Conservation (phyloP, 2,797 vertebrate genomes). For the Tenualosa thibaudeaui region DNA sequence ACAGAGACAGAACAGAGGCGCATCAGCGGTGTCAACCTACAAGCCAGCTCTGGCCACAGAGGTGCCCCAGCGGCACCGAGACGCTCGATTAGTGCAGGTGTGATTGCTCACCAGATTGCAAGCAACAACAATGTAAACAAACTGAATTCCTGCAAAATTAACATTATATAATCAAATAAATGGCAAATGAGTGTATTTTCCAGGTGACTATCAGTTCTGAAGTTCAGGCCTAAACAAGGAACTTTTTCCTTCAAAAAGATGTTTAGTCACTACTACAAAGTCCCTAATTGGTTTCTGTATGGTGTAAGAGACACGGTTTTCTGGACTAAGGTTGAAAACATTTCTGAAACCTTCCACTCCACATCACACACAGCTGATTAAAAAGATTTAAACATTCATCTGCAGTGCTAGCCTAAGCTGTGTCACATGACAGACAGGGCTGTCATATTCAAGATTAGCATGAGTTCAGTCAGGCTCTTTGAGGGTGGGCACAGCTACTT, state of each 20-base stretch:
- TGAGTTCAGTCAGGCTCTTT: neutral
- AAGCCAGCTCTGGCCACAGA: neutral
- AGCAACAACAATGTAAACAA: no score
- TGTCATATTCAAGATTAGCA: slow-evolving; percentile 8
- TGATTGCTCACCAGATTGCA: no score
- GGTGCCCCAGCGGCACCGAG: neutral
- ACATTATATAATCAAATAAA: no score
- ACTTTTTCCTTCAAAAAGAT: no score
- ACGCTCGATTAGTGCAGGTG: neutral
- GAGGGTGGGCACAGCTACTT: neutral
- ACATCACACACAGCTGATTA: slow-evolving; percentile 11
- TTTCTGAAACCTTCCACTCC: neutral
- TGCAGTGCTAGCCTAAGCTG: neutral
- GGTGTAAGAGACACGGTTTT: neutral
- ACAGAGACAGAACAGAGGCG: slow-evolving; percentile 36
- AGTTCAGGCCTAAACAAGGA: no score
- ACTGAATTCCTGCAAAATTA: no score
- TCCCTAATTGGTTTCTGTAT: neutral
- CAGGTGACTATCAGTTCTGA: no score
- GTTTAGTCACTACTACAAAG: no score
- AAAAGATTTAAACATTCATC: slow-evolving; percentile 11
- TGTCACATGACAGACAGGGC: neutral
- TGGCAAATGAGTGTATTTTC: no score
- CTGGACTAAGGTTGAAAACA: neutral
- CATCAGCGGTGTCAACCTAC: neutral